phyloP scores from a whole-genome alignment of 1,140 invertebrate species.

The Drosophila navojoa region DNA sequence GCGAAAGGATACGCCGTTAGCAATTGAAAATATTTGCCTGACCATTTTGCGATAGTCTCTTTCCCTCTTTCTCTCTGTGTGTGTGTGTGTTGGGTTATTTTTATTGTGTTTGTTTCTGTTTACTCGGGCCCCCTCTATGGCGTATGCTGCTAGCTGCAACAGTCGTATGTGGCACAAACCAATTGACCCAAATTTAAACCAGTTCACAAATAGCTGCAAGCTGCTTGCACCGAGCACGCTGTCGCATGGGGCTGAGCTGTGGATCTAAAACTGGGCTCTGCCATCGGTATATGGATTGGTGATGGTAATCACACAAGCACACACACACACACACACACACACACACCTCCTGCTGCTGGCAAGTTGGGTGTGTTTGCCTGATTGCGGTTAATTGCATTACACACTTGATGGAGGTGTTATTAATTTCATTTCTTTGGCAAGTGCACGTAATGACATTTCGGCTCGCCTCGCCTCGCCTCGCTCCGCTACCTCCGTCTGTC shows the following conservation, averaged over 20 bases:
- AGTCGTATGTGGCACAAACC: slow-evolving; percentile 66
- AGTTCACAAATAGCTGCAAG: slow-evolving; percentile 70
- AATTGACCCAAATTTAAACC: slow-evolving; percentile 80
- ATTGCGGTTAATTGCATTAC: slow-evolving; percentile 52
- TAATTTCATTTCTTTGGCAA: slow-evolving; percentile 47
- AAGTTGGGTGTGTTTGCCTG: slow-evolving; percentile 28
- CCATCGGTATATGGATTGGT: not conserved
- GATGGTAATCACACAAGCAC: not conserved
- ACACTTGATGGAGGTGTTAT: slow-evolving; percentile 41
- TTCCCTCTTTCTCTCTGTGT: slow-evolving; percentile 13
- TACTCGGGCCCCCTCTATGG: slow-evolving; percentile 18
- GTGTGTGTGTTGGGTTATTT: not conserved
- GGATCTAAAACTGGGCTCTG: not conserved
- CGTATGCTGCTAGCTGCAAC: slow-evolving; percentile 25
- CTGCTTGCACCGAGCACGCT: slow-evolving; percentile 49
- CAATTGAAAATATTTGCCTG: slow-evolving; percentile 71
- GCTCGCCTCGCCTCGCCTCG: slow-evolving; percentile 6
- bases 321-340: not conserved
- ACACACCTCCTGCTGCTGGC: slow-evolving; percentile 1
- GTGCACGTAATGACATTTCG: slow-evolving; percentile 30
- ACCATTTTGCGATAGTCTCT: slow-evolving; percentile 39
- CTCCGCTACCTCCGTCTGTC: not conserved
- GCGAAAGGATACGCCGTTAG: slow-evolving; percentile 36
- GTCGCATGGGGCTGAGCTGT: slow-evolving; percentile 16
- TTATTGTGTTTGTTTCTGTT: slow-evolving; percentile 16